Percentiles rank a stretch among this genome's conserved stretches.
Conservation (phyloP, 2,888 invertebrate species). For the Drosophila longiperda region DNA sequence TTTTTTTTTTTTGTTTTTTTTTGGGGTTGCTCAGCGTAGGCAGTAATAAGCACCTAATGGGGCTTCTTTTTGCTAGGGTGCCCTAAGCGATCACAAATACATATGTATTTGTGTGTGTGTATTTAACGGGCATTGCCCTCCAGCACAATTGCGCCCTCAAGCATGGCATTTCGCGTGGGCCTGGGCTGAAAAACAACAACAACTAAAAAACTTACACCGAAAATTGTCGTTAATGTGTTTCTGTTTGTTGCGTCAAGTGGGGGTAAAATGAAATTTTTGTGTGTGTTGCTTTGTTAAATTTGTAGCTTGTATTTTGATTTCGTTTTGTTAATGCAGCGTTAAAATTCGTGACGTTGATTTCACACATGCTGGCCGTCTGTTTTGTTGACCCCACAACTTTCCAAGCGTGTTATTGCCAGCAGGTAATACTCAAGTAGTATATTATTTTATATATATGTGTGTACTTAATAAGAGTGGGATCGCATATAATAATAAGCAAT, state of each 20-base stretch:
- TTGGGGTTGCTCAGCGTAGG: neutral
- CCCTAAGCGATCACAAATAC: conserved; percentile 1
- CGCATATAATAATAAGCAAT: conserved; percentile 36
- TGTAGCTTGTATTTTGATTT: conserved; percentile 21
- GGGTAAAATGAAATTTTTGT: conserved; percentile 70
- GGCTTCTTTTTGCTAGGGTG: conserved; percentile 64
- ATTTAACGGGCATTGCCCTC: conserved; percentile 63
- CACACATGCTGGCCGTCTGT: conserved; percentile 50
- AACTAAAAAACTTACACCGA: conserved; percentile 43
- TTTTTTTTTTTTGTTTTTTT: conserved; percentile 7
- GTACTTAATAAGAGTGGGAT: conserved; percentile 22
- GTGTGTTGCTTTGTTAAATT: conserved; percentile 26
- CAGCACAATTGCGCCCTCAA: conserved; percentile 79
- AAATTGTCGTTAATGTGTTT: conserved; percentile 72
- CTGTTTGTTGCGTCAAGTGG: conserved; percentile 39
- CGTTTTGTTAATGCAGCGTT: conserved; percentile 70
- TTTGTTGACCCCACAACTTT: conserved; percentile 67
- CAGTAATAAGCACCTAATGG: conserved; percentile 70
- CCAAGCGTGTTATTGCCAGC: conserved; percentile 57
- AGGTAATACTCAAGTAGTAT: neutral
- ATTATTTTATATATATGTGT: too few relatives aligned
- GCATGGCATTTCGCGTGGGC: conserved; percentile 58
- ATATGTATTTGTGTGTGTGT: conserved; percentile 4
- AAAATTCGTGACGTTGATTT: conserved; percentile 71
- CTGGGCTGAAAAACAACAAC: conserved; percentile 7